Conservation (phyloP, 2,113 vertebrate species). For the Ceyx melanurus region DNA sequence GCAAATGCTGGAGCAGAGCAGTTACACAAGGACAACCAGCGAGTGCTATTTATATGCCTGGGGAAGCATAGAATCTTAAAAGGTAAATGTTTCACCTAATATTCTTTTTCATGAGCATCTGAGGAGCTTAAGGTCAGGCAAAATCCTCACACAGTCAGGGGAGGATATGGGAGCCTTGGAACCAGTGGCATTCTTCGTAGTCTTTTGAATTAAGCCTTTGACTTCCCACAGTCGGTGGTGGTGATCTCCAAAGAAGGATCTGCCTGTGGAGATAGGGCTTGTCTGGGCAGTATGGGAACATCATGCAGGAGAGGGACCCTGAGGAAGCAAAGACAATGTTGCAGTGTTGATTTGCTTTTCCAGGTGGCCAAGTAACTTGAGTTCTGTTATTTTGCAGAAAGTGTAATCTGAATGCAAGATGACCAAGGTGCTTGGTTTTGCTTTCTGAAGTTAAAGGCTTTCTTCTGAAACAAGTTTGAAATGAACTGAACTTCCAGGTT, state of each 20-base stretch:
- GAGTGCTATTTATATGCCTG: not conserved
- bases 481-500: not conserved
- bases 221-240: not conserved
- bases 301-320: not conserved
- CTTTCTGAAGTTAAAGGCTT: not conserved
- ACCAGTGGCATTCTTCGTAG: not conserved
- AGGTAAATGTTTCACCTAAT: not conserved
- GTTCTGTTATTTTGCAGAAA: not conserved
- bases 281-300: rapidly evolving
- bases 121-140: not conserved
- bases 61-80: not conserved
- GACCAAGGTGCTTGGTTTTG: not conserved
- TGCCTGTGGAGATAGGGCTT: not conserved
- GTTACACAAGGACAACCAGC: not conserved
- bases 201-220: not conserved
- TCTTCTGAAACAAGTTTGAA: not conserved
- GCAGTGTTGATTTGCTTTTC: not conserved
- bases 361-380: not conserved
- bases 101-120: not conserved
- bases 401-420: too few relatives aligned
- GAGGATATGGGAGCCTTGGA: not conserved
- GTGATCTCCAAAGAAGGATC: not conserved
- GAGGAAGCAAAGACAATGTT: not conserved
- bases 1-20: not conserved
- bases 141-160: not conserved